Conservation (phyloP, 2,888 invertebrate species). For the Drosophila parthenogenetica region DNA sequence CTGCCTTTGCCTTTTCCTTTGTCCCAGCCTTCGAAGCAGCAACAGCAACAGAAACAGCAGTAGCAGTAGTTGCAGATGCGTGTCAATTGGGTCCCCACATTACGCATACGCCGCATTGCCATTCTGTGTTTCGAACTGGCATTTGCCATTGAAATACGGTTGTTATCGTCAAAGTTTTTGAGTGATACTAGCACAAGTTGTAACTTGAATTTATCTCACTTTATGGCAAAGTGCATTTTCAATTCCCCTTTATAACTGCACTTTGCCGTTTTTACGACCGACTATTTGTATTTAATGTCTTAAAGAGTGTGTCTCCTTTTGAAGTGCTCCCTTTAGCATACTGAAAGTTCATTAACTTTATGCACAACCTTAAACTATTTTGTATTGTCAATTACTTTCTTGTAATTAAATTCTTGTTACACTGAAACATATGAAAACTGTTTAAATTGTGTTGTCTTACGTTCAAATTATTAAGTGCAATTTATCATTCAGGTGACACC, state of each 20-base stretch:
- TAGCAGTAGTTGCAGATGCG: not conserved
- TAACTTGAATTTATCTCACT: slow-evolving; percentile 39
- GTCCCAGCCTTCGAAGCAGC: slow-evolving; percentile 1
- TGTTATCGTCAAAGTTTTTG: slow-evolving; percentile 58
- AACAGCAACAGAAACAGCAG: not conserved
- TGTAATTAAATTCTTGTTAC: not conserved
- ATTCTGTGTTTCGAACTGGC: slow-evolving; percentile 4
- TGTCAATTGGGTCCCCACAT: slow-evolving; percentile 32
- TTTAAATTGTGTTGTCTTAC: slow-evolving; percentile 7
- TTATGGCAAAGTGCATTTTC: slow-evolving; percentile 42
- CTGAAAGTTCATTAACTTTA: not conserved
- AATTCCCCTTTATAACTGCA: slow-evolving; percentile 25
- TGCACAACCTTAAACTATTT: too few species aligned
- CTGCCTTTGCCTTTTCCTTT: slow-evolving; percentile 31
- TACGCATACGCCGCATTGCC: slow-evolving; percentile 61
- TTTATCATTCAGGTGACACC: slow-evolving; percentile 58
- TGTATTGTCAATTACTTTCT: not conserved
- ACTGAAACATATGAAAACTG: not conserved
- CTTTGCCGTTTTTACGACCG: slow-evolving; percentile 22
- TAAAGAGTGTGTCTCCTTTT: slow-evolving; percentile 1
- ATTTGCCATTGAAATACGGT: slow-evolving; percentile 36
- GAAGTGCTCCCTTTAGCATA: slow-evolving; percentile 6
- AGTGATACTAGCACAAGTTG: slow-evolving; percentile 43
- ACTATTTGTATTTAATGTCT: slow-evolving; percentile 37
- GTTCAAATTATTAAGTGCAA: slow-evolving; percentile 47